phyloP scores from a whole-genome alignment of 2,797 vertebrate species.

The Notolepis coatsorum region DNA sequence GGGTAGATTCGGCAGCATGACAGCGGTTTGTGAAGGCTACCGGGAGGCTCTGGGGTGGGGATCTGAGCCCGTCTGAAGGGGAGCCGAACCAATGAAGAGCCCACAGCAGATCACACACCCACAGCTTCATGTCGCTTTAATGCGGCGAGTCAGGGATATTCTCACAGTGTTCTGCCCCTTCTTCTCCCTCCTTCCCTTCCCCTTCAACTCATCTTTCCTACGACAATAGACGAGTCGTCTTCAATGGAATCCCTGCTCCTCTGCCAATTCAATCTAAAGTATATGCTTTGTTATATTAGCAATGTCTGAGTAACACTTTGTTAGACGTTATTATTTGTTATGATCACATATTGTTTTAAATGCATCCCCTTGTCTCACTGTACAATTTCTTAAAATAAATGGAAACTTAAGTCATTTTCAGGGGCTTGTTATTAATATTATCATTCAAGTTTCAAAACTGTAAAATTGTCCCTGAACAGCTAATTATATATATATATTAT shows the following conservation, averaged over 20 bases:
- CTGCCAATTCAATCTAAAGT: conserved; percentile 27
- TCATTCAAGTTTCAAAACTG: conserved; percentile 18
- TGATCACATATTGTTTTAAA: conserved; percentile 32
- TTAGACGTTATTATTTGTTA: no score
- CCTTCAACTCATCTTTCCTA: conserved; percentile 57
- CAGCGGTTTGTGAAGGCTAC: conserved; percentile 79
- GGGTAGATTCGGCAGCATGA: conserved; percentile 78
- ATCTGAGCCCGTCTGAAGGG: conserved; percentile 84
- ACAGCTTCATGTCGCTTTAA: conserved; percentile 85
- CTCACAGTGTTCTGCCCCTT: conserved; percentile 74
- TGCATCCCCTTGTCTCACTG: conserved; percentile 5
- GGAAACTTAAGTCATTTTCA: background rate
- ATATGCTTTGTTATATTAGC: conserved; percentile 11
- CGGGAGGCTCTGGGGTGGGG: conserved; percentile 79
- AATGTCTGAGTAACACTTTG: conserved; percentile 4
- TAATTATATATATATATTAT: no score
- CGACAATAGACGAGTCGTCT: conserved; percentile 56
- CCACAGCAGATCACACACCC: conserved; percentile 85
- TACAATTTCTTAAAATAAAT: background rate
- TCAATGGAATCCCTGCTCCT: conserved; percentile 17
- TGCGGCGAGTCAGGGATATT: conserved; percentile 83
- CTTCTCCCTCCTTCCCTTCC: conserved; percentile 14
- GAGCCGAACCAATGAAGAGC: conserved; percentile 81
- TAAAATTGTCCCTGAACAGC: background rate
- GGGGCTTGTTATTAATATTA: background rate